A percentile compares a stretch with the other conserved stretches of the same genome.
phyloP scores from a whole-genome alignment of 37 sponge, comb jelly and placozoan species.

The Agelas oroides region DNA sequence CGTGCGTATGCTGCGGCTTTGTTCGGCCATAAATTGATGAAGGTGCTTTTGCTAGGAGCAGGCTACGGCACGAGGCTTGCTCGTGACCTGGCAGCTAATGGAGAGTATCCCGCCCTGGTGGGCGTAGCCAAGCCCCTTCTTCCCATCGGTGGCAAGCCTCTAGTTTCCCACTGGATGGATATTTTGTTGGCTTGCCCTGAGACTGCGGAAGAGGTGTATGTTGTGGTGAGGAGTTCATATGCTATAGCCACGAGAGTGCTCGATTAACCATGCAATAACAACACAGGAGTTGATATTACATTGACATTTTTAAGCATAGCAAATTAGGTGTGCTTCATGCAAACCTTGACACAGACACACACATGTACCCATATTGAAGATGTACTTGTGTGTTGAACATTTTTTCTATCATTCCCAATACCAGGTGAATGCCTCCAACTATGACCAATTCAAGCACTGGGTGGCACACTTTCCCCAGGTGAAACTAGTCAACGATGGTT shows the following conservation, averaged over 20 bases:
- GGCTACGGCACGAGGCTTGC: slow-evolving; percentile 88
- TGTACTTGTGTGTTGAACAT: too few species aligned
- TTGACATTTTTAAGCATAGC: background rate
- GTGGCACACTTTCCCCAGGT: slow-evolving; percentile 53
- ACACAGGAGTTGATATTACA: too few species aligned
- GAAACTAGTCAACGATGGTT: slow-evolving; percentile 56
- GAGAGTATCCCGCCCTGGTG: slow-evolving; percentile 33
- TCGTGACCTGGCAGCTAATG: slow-evolving; percentile 43
- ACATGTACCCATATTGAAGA: too few species aligned
- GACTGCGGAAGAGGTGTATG: slow-evolving; percentile 36
- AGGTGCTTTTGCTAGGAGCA: slow-evolving; percentile 79
- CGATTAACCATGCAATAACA: too few species aligned
- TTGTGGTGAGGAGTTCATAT: slow-evolving; percentile 60
- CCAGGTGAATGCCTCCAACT: slow-evolving; percentile 65
- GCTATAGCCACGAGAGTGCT: too few species aligned
- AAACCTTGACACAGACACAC: too few species aligned
- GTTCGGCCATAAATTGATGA: too few species aligned
- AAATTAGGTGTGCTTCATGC: background rate
- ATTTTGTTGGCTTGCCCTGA: slow-evolving; percentile 20
- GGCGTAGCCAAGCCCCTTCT: slow-evolving; percentile 84
- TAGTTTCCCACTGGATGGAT: slow-evolving; percentile 74
- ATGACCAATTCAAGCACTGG: slow-evolving; percentile 63
- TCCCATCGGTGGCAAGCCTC: slow-evolving; percentile 69
- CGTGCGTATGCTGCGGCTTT: too few species aligned
- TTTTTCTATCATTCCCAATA: too few species aligned